Conservation (phyloP, 2,888 invertebrate genomes). For the Nyleta sp. region DNA sequence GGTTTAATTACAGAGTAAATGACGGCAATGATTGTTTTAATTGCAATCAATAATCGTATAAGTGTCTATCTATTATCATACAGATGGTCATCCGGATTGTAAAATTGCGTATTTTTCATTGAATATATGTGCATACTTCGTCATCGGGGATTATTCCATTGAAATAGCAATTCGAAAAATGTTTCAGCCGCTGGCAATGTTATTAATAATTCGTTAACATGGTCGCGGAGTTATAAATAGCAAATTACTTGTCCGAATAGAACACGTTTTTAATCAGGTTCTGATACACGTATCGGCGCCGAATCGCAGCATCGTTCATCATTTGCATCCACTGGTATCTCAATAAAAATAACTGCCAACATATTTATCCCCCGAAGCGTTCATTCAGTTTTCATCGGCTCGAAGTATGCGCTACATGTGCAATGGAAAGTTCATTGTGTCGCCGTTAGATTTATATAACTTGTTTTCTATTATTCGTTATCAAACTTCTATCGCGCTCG, state of each 20-base stretch:
- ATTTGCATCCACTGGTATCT: slow-evolving; percentile 2
- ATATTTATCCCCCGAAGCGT: slow-evolving; percentile 5
- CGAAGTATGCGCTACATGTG: slow-evolving; percentile 1
- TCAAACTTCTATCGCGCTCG: neutral
- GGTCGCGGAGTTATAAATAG: slow-evolving; percentile 5
- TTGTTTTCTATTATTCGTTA: slow-evolving; percentile 34
- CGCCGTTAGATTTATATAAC: slow-evolving; percentile 18
- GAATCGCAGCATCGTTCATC: slow-evolving; percentile 12
- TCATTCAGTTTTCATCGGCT: slow-evolving; percentile 23
- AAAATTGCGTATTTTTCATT: no score
- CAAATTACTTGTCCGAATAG: slow-evolving; percentile 2
- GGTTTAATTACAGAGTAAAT: no score
- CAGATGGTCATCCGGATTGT: no score
- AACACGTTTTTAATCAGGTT: slow-evolving; percentile 11
- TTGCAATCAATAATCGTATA: no score
- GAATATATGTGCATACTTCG: no score
- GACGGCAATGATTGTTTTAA: no score
- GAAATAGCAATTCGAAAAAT: no score
- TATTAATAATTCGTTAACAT: slow-evolving; percentile 17
- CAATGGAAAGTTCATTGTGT: slow-evolving; percentile 16
- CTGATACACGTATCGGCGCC: slow-evolving; percentile 2
- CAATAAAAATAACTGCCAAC: slow-evolving; percentile 9
- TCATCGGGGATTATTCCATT: no score
- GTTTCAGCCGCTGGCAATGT: neutral
- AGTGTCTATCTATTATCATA: no score